These are phyloP conservation scores for Epinephelus fuscoguttatus DNA, from an alignment of 2,113 vertebrate species.

Conservation along the genomic window DNA sequence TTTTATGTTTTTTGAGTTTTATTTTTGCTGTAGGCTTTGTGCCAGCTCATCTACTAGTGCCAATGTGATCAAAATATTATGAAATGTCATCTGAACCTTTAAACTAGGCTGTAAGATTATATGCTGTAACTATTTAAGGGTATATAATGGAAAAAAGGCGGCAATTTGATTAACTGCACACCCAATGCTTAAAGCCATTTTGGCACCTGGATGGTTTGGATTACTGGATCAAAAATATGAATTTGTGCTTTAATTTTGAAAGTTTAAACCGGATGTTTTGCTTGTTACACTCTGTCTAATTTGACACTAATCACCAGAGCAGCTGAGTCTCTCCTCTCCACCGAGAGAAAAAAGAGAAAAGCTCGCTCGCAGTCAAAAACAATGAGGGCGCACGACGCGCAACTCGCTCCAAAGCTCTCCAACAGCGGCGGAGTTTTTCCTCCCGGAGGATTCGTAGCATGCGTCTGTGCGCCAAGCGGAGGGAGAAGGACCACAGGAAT, in stretches of 20 bases:
- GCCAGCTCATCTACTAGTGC: too few species aligned
- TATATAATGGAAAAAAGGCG: too few species aligned
- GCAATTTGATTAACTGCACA: too few species aligned
- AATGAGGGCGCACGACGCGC: conserved; percentile 76
- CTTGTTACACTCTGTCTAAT: accelerated
- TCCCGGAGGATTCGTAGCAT: conserved; percentile 24
- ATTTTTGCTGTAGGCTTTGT: too few species aligned
- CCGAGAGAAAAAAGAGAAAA: conserved; percentile 25
- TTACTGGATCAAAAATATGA: not conserved
- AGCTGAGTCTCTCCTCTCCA: conserved; percentile 52
- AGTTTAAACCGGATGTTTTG: conserved; percentile 27
- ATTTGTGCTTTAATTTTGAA: conserved; percentile 45
- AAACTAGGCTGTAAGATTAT: not conserved
- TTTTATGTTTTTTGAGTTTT: too few species aligned
- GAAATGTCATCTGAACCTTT: too few species aligned
- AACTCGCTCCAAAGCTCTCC: conserved; percentile 65
- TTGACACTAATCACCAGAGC: conserved; percentile 16
- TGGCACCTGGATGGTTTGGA: not conserved
- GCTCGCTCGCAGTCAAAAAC: conserved; percentile 58
- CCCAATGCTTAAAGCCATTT: not conserved
- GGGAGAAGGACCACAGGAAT: conserved; percentile 42
- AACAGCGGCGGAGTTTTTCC: conserved; percentile 55
- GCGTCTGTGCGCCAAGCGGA: conserved; percentile 41
- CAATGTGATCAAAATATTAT: not conserved
- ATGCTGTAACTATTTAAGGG: too few species aligned